Evolutionary conservation across 2,113 vertebrate genomes (phyloP).

Genomic region (Acinonyx jubatus): DNA sequence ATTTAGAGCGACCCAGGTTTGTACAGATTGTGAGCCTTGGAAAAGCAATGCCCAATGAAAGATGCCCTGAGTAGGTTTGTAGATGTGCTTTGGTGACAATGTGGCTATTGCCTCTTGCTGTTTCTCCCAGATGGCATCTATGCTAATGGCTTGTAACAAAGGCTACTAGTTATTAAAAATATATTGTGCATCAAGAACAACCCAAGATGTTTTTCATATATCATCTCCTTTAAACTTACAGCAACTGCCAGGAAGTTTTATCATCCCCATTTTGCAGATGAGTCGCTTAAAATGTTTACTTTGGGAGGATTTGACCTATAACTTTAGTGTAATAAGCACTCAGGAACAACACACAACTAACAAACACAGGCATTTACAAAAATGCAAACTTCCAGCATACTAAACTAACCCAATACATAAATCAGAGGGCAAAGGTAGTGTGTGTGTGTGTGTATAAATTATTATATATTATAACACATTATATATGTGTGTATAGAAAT

Average conservation of each 20-base stretch:
- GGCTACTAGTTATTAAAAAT: not conserved
- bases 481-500: too few species aligned
- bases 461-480: not conserved
- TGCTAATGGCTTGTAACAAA: not conserved
- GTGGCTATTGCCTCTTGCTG: not conserved
- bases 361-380: not conserved
- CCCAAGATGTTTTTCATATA: not conserved
- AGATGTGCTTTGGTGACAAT: not conserved
- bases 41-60: not conserved
- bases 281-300: not conserved
- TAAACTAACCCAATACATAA: not conserved
- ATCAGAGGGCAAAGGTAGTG: not conserved
- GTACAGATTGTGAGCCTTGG: not conserved
- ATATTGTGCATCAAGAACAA: not conserved
- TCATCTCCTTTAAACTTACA: not conserved
- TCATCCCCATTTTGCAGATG: not conserved
- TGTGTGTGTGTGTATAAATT: too few species aligned
- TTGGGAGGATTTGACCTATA: not conserved
- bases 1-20: not conserved
- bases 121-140: not conserved
- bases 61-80: not conserved
- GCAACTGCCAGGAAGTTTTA: not conserved
- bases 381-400: not conserved
- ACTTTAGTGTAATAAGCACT: not conserved
- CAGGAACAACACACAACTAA: not conserved